A percentile compares a stretch with the other conserved stretches of the same genome.
These are phyloP conservation scores for Macrosiphum euphorbiae DNA, from an alignment of 2,888 invertebrate genomes.

Conservation along the genomic window DNA sequence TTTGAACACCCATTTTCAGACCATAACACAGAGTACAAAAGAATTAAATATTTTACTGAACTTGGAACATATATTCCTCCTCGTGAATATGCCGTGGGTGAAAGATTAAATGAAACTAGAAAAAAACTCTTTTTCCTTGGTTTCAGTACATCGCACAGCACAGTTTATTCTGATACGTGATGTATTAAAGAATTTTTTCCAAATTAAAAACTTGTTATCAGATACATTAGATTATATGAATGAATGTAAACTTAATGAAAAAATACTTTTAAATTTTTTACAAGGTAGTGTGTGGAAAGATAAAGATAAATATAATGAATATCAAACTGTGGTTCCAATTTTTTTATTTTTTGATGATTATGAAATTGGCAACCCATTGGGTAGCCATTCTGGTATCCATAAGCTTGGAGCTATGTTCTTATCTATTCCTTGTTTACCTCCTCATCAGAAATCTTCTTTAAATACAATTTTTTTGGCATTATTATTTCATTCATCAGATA, in stretches of 20 bases:
- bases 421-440: conserved; percentile 66
- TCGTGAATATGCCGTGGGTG: neutral
- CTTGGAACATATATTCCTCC: neutral
- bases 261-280: neutral
- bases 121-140: too few species aligned
- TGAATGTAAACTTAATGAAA: too few species aligned
- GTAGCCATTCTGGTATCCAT: conserved; percentile 66
- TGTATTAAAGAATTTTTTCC: too few species aligned
- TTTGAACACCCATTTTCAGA: neutral
- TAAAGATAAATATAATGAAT: neutral
- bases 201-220: too few species aligned
- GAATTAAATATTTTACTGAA: neutral
- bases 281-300: neutral
- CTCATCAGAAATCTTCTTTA: conserved; percentile 65
- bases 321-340: neutral
- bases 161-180: too few species aligned
- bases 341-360: too few species aligned
- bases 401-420: conserved; percentile 67
- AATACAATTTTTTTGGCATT: conserved; percentile 44
- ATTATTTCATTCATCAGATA: too few species aligned
- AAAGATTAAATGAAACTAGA: too few species aligned
- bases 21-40: neutral
- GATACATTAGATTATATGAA: too few species aligned
- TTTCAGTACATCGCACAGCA: too few species aligned
- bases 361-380: conserved; percentile 66